Evolutionary conservation across 2,113 vertebrate species (phyloP), one percentile per base, ranked within the genome.

Genomic region (Megaceryle torquata): DNA sequence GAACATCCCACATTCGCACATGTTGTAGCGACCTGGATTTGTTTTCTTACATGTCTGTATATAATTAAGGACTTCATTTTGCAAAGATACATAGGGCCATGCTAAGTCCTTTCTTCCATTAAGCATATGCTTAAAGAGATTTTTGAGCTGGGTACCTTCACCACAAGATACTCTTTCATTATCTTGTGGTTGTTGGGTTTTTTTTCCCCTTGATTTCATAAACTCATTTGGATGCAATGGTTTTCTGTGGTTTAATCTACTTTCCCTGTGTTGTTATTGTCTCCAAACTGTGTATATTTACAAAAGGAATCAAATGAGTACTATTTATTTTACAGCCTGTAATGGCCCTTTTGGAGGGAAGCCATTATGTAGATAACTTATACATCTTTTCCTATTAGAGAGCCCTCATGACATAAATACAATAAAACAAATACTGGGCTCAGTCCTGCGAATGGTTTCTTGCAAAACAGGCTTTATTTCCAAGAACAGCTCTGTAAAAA

Each of bases 251-350:
- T 83, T 92, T 96, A 90, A 95, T 96, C 96, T 95, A 93, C 86
- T 96, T 97, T 94, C 90, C 75, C 72, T 92, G 31, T 93, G 82
- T 95, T 96, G 91, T 96, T 96, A 89, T 95, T 96, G 93, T 96
- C 83, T 95, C 86, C 91, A 94, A 93, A 96, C 72, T 92, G 35
- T 92, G 83, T 96, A 82, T 92, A 92, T 96, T 97, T 93, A 96
- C 92, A 94, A 96, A 92, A 92, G 81, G 77, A 95, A 91, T 97
- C 90, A 96, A 96, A 94, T 93, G 81, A 94, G 70, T 82, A 43
- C 88, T 93, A 87, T 97, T 96, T 93, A 94, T 96, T 96, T 95
- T 91, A 91, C 86, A 84, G 80, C 54, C 61, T 91, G 72, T 96
- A 96, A 97, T 96, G 88, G 95, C 43, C 83, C 91, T 96, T 96